phyloP scores from a whole-genome alignment of 2,797 vertebrate genomes.

The Dendrocincla fuliginosa region DNA sequence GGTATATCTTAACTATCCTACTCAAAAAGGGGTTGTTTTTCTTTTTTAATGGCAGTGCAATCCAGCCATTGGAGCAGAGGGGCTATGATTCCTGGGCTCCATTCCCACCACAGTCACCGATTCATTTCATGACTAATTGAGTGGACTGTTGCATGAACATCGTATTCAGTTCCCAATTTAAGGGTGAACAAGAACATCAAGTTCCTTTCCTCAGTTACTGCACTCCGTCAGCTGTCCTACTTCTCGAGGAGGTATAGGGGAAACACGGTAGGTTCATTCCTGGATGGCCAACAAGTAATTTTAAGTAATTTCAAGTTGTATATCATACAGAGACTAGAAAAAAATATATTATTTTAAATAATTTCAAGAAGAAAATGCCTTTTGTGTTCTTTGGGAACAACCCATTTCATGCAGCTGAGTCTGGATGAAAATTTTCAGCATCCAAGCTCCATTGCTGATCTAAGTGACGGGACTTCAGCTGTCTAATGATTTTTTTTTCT shows the following conservation, averaged over 20 bases:
- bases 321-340: neutral
- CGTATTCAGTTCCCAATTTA: slow-evolving; percentile 39
- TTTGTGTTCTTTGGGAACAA: neutral
- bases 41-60: neutral
- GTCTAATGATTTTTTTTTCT: neutral
- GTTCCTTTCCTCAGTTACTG: slow-evolving; percentile 31
- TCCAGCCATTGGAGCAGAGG: neutral
- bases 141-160: slow-evolving; percentile 51
- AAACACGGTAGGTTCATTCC: neutral
- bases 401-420: neutral
- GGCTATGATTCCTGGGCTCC: neutral
- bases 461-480: neutral
- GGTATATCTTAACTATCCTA: neutral
- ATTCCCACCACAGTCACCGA: neutral
- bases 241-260: neutral
- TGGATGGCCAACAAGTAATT: neutral
- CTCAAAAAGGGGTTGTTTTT: neutral
- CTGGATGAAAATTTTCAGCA: neutral
- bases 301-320: neutral
- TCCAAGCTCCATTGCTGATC: neutral
- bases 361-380: neutral
- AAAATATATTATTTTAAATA: neutral
- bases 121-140: slow-evolving; percentile 51
- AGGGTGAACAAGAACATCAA: slow-evolving; percentile 54
- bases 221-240: neutral